Conservation (phyloP, 2,797 vertebrate genomes). For the Sebastes hubbsi region DNA sequence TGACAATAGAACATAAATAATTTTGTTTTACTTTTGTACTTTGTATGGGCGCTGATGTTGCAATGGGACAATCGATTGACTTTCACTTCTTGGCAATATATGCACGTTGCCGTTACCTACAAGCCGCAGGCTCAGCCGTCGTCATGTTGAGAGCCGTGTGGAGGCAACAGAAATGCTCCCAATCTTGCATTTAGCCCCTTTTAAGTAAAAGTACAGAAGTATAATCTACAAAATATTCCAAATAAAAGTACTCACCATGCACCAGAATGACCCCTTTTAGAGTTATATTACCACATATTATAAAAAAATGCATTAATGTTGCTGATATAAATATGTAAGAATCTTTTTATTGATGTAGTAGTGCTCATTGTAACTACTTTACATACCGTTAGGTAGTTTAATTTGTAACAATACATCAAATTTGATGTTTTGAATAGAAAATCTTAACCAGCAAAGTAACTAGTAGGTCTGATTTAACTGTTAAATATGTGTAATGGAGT, state of each 20-base stretch:
- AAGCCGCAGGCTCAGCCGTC: no score
- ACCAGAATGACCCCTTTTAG: not conserved
- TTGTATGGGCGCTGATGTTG: no score
- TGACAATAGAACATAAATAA: no score
- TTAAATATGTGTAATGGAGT: accelerated
- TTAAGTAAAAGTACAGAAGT: not conserved
- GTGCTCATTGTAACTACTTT: not conserved
- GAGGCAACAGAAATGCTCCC: no score
- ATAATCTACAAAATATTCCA: not conserved
- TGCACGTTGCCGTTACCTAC: no score
- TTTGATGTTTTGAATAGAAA: not conserved
- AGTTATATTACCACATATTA: not conserved
- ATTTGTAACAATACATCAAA: not conserved
- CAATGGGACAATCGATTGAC: no score
- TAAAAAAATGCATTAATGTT: not conserved
- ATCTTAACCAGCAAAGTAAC: not conserved
- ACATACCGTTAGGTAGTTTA: not conserved
- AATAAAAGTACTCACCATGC: not conserved
- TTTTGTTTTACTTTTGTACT: no score
- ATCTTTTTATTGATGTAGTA: not conserved
- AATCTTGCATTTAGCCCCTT: no score
- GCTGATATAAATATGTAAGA: not conserved
- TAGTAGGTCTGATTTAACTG: not conserved
- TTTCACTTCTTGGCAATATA: no score
- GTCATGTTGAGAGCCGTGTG: no score